phyloP scores from a whole-genome alignment of 2,797 vertebrate species.

The Parambassis ranga region DNA sequence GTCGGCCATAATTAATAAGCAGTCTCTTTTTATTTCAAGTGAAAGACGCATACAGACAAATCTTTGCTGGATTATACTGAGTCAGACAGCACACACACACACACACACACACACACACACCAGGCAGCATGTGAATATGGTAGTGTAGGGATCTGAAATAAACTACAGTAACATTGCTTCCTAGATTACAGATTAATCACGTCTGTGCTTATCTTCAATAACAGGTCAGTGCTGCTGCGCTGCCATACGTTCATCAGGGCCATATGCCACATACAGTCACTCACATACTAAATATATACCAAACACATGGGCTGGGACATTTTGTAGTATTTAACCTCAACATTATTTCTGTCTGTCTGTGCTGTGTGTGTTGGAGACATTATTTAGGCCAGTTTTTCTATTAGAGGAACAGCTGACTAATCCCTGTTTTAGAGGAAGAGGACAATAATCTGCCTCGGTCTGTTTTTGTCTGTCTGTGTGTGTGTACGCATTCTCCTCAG shows the following conservation, averaged over 20 bases:
- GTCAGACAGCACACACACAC: background rate
- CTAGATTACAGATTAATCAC: too few relatives aligned
- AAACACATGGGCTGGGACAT: background rate
- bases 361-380: background rate
- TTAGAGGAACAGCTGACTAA: slow-evolving; percentile 65
- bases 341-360: background rate
- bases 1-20: slow-evolving; percentile 21
- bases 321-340: background rate
- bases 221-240: background rate
- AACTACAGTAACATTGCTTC: too few relatives aligned
- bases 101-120: background rate
- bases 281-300: background rate
- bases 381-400: slow-evolving; percentile 62
- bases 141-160: too few relatives aligned
- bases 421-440: slow-evolving; percentile 50
- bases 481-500: background rate
- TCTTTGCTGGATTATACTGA: background rate
- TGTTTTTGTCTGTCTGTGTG: background rate
- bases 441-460: slow-evolving; percentile 54
- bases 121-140: background rate
- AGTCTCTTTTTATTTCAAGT: slow-evolving; percentile 13
- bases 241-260: too few relatives aligned
- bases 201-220: too few relatives aligned
- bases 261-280: too few relatives aligned
- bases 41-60: background rate